Percentiles rank a stretch among this genome's conserved stretches.
phyloP scores from a whole-genome alignment of 2,888 invertebrate species.

The Yponomeuta cagnagella region DNA sequence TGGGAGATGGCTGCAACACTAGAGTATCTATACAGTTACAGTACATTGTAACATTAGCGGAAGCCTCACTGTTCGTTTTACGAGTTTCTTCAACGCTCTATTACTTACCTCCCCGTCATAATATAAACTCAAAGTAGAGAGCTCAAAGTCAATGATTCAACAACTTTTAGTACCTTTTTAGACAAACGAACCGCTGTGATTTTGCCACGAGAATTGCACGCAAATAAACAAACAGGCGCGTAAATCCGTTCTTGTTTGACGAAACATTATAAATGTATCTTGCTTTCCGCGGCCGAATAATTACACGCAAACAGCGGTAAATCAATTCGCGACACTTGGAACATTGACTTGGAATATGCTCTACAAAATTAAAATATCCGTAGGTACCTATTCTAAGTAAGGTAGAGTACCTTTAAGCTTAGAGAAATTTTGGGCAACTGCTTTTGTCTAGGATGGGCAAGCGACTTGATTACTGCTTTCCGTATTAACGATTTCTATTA shows the following conservation, averaged over 20 bases:
- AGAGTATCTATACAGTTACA: too few species aligned
- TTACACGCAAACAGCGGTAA: not conserved
- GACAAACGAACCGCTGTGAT: not conserved
- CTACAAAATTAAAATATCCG: not conserved
- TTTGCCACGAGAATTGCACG: not conserved
- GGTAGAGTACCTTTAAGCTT: too few species aligned
- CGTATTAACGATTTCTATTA: too few species aligned
- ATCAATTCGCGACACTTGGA: not conserved
- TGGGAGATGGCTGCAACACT: too few species aligned
- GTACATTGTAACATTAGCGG: too few species aligned
- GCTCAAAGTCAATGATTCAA: not conserved
- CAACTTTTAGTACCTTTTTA: not conserved
- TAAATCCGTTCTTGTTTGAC: conserved; percentile 1
- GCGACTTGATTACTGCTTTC: too few species aligned
- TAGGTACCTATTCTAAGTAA: not conserved
- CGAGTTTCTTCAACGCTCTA: not conserved
- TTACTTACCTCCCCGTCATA: not conserved
- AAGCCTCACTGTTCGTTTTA: not conserved
- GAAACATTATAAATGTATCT: not conserved
- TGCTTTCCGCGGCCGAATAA: not conserved
- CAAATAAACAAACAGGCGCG: not conserved
- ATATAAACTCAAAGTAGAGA: not conserved
- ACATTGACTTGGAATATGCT: not conserved
- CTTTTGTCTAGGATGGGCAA: too few species aligned
- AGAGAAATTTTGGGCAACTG: too few species aligned